phyloP scores from a whole-genome alignment of 2,888 invertebrate genomes.

The Drosophila fulvimacula region DNA sequence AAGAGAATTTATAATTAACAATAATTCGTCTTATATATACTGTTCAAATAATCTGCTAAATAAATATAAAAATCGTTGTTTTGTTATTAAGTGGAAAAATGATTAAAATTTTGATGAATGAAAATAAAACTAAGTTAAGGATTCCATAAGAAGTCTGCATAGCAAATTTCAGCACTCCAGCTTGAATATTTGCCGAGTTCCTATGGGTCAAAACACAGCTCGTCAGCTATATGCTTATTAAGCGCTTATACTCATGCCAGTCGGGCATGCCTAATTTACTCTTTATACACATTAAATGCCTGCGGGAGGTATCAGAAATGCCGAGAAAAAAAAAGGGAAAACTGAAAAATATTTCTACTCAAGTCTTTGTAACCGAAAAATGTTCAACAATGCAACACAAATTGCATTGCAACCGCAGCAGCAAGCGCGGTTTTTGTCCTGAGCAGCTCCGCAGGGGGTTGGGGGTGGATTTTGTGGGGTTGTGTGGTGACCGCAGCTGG shows the following conservation, averaged over 20 bases:
- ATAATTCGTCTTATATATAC: too few species aligned
- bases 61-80: too few species aligned
- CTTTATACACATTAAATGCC: not conserved
- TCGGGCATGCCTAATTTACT: not conserved
- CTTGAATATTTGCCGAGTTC: not conserved
- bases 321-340: not conserved
- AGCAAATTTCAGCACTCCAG: not conserved
- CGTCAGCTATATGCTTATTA: not conserved
- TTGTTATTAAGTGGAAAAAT: too few species aligned
- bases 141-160: not conserved
- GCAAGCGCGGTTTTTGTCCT: conserved; percentile 62
- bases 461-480: not conserved
- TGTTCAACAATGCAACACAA: conserved; percentile 74
- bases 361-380: conserved; percentile 38
- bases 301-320: conserved; percentile 12
- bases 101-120: too few species aligned
- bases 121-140: not conserved
- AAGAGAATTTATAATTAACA: too few species aligned
- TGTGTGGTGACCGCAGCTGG: conserved; percentile 57
- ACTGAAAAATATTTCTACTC: conserved; percentile 22
- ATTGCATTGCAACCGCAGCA: conserved; percentile 70
- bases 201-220: not conserved
- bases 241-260: not conserved
- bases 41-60: too few species aligned
- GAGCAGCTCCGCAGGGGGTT: not conserved